A percentile compares a stretch with the other conserved stretches of the same genome.
Evolutionary conservation across 2,797 vertebrate species (phyloP).

Genomic region (Lutra lutra): DNA sequence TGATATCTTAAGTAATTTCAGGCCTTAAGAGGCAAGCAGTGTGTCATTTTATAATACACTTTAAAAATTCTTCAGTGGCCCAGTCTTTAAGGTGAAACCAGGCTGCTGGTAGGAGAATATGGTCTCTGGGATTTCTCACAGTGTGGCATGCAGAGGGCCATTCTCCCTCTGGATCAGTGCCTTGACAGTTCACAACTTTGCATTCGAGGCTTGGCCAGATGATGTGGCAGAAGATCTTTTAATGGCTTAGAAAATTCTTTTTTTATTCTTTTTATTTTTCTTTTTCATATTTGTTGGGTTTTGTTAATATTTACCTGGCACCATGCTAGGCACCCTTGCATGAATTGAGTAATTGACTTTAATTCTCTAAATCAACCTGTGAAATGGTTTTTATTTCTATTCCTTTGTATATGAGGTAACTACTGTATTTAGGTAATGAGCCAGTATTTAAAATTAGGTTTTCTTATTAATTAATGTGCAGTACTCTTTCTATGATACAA

Average conservation of each 20-base stretch:
- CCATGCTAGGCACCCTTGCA: neutral
- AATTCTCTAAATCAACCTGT: neutral
- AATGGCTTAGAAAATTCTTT: neutral
- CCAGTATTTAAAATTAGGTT: neutral
- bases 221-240: neutral
- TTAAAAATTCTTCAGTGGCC: neutral
- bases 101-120: neutral
- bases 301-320: neutral
- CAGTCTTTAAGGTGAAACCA: neutral
- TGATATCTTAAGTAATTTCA: slow-evolving; percentile 57
- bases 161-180: neutral
- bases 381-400: neutral
- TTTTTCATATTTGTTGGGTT: neutral
- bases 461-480: neutral
- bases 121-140: neutral
- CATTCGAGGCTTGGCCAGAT: neutral
- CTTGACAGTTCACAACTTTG: neutral
- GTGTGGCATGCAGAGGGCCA: rapidly evolving
- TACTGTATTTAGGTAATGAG: neutral
- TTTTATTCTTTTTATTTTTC: neutral
- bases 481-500: neutral
- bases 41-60: neutral
- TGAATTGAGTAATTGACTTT: slow-evolving; percentile 1
- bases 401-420: neutral
- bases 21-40: neutral